A percentile compares a stretch with the other conserved stretches of the same genome.
Evolutionary conservation across 2,113 vertebrate genomes (phyloP).

Genomic region (Eptesicus fuscus): DNA sequence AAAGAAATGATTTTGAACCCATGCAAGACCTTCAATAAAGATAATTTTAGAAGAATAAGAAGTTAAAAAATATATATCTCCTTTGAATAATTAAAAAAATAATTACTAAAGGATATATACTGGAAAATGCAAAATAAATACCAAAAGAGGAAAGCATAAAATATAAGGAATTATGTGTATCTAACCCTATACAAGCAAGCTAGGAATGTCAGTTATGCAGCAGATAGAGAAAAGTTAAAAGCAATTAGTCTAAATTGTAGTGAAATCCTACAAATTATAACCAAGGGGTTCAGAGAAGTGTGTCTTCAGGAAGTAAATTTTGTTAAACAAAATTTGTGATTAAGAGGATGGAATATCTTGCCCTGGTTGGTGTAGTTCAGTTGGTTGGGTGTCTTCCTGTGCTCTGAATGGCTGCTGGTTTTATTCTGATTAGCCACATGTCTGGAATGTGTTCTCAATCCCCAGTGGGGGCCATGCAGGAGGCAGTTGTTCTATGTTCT

Average conservation of each 20-base stretch:
- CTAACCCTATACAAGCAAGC: neutral
- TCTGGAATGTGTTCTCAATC: too few species aligned
- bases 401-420: too few species aligned
- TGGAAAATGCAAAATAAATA: neutral
- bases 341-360: neutral
- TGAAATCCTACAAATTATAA: neutral
- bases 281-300: neutral
- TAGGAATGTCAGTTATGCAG: neutral
- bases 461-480: too few species aligned
- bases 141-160: neutral
- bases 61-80: neutral
- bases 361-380: too few species aligned
- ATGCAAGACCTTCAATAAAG: neutral
- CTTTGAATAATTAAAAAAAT: neutral
- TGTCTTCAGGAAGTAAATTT: neutral
- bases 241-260: neutral
- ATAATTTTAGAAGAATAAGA: neutral
- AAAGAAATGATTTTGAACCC: neutral
- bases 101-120: neutral
- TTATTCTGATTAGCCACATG: too few species aligned
- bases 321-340: neutral
- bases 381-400: too few species aligned
- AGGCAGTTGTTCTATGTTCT: too few species aligned
- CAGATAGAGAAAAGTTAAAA: neutral
- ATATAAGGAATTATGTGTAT: neutral